Evolutionary conservation across 2,797 vertebrate species (phyloP).

Genomic region (Cynopterus sphinx): DNA sequence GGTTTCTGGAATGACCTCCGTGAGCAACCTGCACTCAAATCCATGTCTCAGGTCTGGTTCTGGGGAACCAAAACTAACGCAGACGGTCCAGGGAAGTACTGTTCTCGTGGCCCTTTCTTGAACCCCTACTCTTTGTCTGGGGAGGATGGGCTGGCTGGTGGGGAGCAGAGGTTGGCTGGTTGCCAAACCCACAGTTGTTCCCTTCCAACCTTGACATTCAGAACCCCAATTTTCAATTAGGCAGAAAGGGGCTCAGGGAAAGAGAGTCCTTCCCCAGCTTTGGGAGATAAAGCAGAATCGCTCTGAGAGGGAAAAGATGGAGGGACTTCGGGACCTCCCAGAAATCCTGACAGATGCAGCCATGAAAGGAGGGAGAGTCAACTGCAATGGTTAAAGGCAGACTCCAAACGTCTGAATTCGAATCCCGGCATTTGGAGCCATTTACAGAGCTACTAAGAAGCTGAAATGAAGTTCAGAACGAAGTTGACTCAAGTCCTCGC

Average conservation of each 20-base stretch:
- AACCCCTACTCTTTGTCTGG: neutral
- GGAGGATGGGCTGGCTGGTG: neutral
- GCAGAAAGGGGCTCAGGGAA: neutral
- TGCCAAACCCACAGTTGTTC: neutral
- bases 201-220: neutral
- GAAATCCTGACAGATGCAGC: neutral
- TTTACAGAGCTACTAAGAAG: neutral
- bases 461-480: neutral
- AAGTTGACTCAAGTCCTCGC: neutral
- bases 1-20: neutral
- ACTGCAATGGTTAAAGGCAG: neutral
- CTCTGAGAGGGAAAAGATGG: neutral
- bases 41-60: neutral
- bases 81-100: neutral
- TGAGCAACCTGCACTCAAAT: neutral
- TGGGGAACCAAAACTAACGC: neutral
- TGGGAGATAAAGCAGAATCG: neutral
- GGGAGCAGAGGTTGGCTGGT: neutral
- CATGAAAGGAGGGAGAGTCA: neutral
- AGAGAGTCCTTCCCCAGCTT: neutral
- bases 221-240: neutral
- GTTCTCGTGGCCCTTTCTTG: neutral
- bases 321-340: neutral
- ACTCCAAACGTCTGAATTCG: neutral
- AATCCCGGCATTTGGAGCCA: neutral